These are phyloP conservation scores for Myotis findleyi DNA, from an alignment of 2,797 vertebrate genomes.

Conservation along the genomic window DNA sequence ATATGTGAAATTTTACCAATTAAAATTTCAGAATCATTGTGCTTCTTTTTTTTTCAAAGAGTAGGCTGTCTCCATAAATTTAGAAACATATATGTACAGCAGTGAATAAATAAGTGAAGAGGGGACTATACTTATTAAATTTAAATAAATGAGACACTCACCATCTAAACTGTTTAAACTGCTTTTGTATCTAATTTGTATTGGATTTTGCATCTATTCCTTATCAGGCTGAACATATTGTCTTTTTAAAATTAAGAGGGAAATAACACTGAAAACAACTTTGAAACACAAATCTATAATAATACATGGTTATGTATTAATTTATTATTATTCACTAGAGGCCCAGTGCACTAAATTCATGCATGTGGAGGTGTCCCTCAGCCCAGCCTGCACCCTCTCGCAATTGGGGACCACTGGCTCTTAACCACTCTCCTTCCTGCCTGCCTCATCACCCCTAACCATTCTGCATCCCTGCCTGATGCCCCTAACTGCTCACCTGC, in stretches of 20 bases:
- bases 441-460: too few relatives aligned
- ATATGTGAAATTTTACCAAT: neutral
- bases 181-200: neutral
- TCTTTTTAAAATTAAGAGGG: neutral
- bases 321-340: neutral
- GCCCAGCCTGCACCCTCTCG: too few relatives aligned
- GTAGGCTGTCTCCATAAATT: neutral
- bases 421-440: too few relatives aligned
- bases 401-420: too few relatives aligned
- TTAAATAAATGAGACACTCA: neutral
- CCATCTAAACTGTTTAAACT: neutral
- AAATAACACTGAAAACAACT: neutral
- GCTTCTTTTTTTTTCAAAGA: neutral
- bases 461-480: too few relatives aligned
- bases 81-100: neutral
- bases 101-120: neutral
- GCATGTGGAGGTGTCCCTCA: too few relatives aligned
- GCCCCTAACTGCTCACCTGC: too few relatives aligned
- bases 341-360: too few relatives aligned
- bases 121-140: neutral
- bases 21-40: neutral
- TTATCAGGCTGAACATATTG: neutral
- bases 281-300: neutral
- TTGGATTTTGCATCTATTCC: neutral
- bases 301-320: neutral